Percentiles rank a stretch among this genome's conserved stretches.
These are phyloP conservation scores for Ips nitidus DNA, from an alignment of 1,140 invertebrate genomes.

Conservation along the genomic window DNA sequence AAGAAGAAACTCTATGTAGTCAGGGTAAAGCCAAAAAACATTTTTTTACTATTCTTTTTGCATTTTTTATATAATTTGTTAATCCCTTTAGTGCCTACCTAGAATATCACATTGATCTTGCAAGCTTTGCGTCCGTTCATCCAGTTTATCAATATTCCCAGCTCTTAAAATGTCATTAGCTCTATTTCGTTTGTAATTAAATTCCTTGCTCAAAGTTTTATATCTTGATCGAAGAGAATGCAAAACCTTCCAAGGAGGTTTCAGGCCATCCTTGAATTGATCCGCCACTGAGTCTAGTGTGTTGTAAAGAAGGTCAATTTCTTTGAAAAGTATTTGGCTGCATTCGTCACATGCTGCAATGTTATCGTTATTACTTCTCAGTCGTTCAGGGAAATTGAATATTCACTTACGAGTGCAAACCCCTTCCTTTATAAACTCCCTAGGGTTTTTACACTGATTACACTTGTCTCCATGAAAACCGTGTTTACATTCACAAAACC, in stretches of 20 bases:
- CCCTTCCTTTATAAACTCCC: slow-evolving; percentile 74
- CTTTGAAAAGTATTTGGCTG: slow-evolving; percentile 78
- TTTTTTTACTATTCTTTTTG: too few species aligned
- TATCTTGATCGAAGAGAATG: slow-evolving; percentile 30
- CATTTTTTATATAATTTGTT: too few species aligned
- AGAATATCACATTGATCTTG: too few species aligned
- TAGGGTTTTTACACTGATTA: slow-evolving; percentile 68
- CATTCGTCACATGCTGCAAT: slow-evolving; percentile 89
- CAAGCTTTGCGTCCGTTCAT: slow-evolving; percentile 7
- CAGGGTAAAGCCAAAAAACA: too few species aligned
- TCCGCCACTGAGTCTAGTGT: slow-evolving; percentile 43
- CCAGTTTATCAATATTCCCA: slow-evolving; percentile 42
- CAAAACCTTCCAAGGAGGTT: slow-evolving; percentile 46
- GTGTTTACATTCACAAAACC: slow-evolving; percentile 76
- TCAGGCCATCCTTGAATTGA: slow-evolving; percentile 43
- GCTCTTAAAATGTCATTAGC: slow-evolving; percentile 56
- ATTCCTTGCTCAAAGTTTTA: slow-evolving; percentile 26
- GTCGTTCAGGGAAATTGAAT: too few species aligned
- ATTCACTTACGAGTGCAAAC: slow-evolving; percentile 72
- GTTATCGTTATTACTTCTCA: too few species aligned
- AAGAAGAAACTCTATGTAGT: too few species aligned
- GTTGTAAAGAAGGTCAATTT: slow-evolving; percentile 50
- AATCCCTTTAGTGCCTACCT: too few species aligned
- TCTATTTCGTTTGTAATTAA: slow-evolving; percentile 50
- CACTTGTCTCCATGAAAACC: slow-evolving; percentile 83